Evolutionary conservation across 2,888 invertebrate species (phyloP).

Genomic region (Balanococcus diminutus): DNA sequence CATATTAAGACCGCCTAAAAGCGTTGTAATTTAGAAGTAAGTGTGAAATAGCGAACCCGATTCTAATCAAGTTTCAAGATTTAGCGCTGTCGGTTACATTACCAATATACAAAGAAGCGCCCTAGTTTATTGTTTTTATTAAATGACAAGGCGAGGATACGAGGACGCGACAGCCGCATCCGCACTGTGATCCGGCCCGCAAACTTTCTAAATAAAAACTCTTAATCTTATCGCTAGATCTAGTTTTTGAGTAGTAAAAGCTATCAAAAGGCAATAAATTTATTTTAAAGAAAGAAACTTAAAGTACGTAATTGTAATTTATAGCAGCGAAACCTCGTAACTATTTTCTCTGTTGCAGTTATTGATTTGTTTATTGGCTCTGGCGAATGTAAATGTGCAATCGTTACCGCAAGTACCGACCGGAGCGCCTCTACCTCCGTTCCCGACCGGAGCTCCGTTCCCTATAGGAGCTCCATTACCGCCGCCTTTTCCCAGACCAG

Average conservation of each 20-base stretch:
- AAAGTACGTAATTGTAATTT: constrained; percentile 30
- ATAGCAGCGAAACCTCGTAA: background rate
- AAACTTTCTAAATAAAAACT: constrained; percentile 10
- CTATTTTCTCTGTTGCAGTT: constrained; percentile 31
- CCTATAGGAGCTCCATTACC: background rate
- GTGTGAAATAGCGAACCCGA: background rate
- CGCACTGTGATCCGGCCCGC: background rate
- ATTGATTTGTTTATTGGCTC: constrained; percentile 36
- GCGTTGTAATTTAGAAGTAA: constrained; percentile 23
- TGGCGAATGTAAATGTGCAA: constrained; percentile 13
- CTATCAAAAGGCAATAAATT: constrained; percentile 22
- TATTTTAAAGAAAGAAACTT: constrained; percentile 24
- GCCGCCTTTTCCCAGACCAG: background rate
- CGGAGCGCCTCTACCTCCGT: background rate
- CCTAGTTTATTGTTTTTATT: constrained; percentile 27
- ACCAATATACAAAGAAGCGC: background rate
- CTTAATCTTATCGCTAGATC: constrained; percentile 27
- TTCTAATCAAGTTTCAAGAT: constrained; percentile 9
- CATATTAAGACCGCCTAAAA: background rate
- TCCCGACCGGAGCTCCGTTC: background rate
- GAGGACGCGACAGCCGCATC: background rate
- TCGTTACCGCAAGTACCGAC: constrained; percentile 33
- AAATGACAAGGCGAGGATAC: background rate
- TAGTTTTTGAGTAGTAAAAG: constrained; percentile 19
- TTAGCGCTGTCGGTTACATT: constrained; percentile 16